phyloP scores from a whole-genome alignment of 23 tunicate species.

The Trididemnum nubilum region DNA sequence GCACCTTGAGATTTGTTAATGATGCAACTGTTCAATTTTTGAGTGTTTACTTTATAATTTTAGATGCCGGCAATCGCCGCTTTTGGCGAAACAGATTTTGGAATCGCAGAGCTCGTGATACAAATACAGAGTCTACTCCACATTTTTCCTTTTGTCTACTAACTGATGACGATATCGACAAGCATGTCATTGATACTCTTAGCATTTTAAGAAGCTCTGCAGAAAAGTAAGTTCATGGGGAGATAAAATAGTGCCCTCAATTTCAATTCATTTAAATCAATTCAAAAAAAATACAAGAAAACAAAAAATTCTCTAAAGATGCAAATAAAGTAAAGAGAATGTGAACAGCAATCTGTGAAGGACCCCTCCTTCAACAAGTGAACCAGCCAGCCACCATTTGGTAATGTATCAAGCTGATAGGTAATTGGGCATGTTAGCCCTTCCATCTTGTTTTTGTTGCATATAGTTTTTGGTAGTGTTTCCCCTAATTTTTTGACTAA shows the following conservation, averaged over 20 bases:
- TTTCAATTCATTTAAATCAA: not conserved
- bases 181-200: slow-evolving; percentile 81
- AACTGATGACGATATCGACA: slow-evolving; percentile 73
- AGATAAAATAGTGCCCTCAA: not conserved
- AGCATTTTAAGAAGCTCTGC: slow-evolving; percentile 68
- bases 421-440: too few species aligned
- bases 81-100: slow-evolving; percentile 1
- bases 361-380: too few species aligned
- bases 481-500: too few species aligned
- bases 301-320: too few species aligned
- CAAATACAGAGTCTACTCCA: not conserved
- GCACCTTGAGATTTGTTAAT: too few species aligned
- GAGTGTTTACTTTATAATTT: not conserved
- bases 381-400: too few species aligned
- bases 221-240: slow-evolving; percentile 85
- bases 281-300: too few species aligned
- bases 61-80: not conserved
- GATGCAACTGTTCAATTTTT: not conserved
- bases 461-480: too few species aligned
- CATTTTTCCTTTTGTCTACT: slow-evolving; percentile 37
- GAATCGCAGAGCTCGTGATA: not conserved
- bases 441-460: too few species aligned
- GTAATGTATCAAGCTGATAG: too few species aligned
- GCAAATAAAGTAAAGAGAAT: too few species aligned
- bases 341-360: too few species aligned